Evolutionary conservation across 2,113 vertebrate genomes (phyloP).

Genomic region (Urocitellus parryii): DNA sequence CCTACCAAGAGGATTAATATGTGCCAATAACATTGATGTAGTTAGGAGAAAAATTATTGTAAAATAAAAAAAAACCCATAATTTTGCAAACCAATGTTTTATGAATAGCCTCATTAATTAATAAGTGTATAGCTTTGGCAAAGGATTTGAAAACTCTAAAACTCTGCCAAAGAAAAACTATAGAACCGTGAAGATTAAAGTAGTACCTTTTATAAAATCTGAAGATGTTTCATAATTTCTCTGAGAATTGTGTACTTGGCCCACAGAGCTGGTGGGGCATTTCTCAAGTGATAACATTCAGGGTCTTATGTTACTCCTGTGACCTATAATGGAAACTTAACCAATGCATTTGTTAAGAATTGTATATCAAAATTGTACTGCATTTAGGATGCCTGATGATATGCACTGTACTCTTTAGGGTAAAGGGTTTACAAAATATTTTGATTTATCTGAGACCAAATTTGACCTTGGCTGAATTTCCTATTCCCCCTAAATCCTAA

Average conservation of each 20-base stretch:
- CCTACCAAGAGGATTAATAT: neutral
- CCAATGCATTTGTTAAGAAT: neutral
- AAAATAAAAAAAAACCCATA: neutral
- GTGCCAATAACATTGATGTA: neutral
- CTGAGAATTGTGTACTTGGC: neutral
- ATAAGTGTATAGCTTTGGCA: neutral
- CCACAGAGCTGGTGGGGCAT: neutral
- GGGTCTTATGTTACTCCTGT: neutral
- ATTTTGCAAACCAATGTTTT: neutral
- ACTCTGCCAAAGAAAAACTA: neutral
- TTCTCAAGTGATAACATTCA: neutral
- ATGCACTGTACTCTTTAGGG: neutral
- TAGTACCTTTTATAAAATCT: neutral
- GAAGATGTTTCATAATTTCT: neutral
- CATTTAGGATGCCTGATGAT: neutral
- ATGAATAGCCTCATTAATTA: neutral
- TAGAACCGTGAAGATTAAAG: neutral
- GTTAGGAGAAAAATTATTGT: neutral
- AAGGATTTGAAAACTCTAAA: neutral
- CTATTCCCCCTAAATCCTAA: neutral
- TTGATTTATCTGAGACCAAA: neutral
- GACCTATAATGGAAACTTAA: neutral
- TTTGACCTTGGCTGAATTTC: neutral
- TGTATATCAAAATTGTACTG: neutral
- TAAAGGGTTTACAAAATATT: neutral